Percentiles rank a stretch among this genome's conserved stretches.
Conservation (phyloP, 2,797 vertebrate species). For the Sylvilagus floridanus region DNA sequence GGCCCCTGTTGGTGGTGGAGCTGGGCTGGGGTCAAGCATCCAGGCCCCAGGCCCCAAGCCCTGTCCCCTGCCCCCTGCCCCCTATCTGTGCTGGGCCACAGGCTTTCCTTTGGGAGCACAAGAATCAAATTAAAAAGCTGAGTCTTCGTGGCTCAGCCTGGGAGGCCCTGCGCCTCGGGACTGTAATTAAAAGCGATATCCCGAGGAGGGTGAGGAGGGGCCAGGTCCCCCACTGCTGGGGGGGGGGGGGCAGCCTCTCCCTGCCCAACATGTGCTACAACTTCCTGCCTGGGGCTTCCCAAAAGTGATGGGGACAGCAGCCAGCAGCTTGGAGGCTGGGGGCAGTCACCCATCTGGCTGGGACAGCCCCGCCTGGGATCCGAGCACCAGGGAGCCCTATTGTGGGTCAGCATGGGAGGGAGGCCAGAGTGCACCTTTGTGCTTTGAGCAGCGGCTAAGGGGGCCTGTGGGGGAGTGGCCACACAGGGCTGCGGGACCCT, state of each 20-base stretch:
- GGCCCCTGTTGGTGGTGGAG: neutral
- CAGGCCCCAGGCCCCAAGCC: neutral
- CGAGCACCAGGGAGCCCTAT: neutral
- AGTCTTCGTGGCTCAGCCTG: neutral
- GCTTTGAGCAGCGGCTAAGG: neutral
- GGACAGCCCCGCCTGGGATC: neutral
- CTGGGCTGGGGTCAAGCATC: neutral
- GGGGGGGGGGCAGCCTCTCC: neutral
- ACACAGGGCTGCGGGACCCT: neutral
- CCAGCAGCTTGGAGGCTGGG: no score
- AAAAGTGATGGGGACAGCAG: rapidly evolving
- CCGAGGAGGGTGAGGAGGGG: neutral
- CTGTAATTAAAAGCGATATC: slow-evolving; percentile 9
- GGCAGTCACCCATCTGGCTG: neutral
- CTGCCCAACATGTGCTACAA: neutral
- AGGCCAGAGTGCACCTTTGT: neutral
- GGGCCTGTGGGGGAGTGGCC: neutral
- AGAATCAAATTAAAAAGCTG: slow-evolving; percentile 32
- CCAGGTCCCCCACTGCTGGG: neutral
- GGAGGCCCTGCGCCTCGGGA: neutral
- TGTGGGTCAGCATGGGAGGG: neutral
- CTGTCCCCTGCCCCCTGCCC: neutral
- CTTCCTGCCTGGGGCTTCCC: neutral
- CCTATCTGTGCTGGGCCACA: rapidly evolving
- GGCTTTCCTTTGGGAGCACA: neutral